Conservation (phyloP, 2,888 invertebrate species). For the Tanytarsus gracilentus region DNA sequence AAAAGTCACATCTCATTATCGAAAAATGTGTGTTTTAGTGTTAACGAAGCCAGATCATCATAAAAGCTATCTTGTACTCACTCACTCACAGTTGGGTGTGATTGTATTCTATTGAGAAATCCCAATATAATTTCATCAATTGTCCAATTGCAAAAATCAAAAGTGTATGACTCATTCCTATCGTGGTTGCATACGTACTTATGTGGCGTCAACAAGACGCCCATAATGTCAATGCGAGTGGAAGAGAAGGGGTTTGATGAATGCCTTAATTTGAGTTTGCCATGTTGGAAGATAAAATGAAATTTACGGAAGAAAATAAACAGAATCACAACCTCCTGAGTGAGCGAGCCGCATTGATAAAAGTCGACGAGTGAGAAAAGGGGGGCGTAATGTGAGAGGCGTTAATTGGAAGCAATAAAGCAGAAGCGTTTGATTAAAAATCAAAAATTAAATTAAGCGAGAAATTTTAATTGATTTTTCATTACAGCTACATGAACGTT, state of each 20-base stretch:
- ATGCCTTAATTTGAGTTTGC: too few species aligned
- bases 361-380: background rate
- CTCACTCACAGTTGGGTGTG: constrained; percentile 29
- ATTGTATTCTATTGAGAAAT: constrained; percentile 23
- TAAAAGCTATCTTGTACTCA: constrained; percentile 9
- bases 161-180: too few species aligned
- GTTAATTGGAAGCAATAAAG: too few species aligned
- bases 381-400: background rate
- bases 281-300: too few species aligned
- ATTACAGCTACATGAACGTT: background rate
- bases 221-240: too few species aligned
- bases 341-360: constrained; percentile 22
- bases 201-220: constrained; percentile 5
- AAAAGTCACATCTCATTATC: too few species aligned
- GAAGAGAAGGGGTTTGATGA: too few species aligned
- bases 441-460: too few species aligned
- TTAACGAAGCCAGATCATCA: background rate
- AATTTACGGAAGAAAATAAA: background rate
- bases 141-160: constrained; percentile 12
- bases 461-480: too few species aligned
- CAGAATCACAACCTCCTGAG: constrained; percentile 29
- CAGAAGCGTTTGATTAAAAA: too few species aligned
- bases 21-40: too few species aligned
- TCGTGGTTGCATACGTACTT: too few species aligned
- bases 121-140: constrained; percentile 7